phyloP scores from a whole-genome alignment of 2,888 invertebrate genomes.

The Stenodema calcarata region DNA sequence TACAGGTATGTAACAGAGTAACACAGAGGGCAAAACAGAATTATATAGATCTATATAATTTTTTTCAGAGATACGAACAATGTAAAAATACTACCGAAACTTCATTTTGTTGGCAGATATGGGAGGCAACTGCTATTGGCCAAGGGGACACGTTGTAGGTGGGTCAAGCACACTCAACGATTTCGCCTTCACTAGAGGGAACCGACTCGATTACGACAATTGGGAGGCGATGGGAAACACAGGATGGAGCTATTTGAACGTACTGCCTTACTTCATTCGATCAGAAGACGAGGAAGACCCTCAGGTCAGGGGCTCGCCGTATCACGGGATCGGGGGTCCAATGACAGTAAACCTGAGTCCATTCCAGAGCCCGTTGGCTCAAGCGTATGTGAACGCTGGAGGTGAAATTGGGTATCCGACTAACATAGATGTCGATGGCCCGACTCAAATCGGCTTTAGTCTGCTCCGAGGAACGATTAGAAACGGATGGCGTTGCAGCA shows the following conservation, averaged over 20 bases:
- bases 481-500: constrained; percentile 83
- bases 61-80: no score
- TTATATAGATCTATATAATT: no score
- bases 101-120: constrained; percentile 13
- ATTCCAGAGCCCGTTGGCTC: constrained; percentile 81
- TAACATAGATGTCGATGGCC: constrained; percentile 81
- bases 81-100: no score
- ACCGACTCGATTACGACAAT: constrained; percentile 84
- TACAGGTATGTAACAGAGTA: no score
- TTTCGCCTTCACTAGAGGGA: constrained; percentile 89
- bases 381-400: constrained; percentile 80
- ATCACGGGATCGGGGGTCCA: constrained; percentile 81
- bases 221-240: constrained; percentile 88
- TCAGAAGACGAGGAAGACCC: constrained; percentile 90
- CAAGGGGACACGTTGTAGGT: constrained; percentile 88
- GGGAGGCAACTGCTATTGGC: constrained; percentile 85
- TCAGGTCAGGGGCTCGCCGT: constrained; percentile 77
- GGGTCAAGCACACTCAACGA: constrained; percentile 89
- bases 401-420: constrained; percentile 84
- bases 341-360: constrained; percentile 85
- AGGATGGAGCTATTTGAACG: constrained; percentile 85
- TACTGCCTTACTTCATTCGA: constrained; percentile 84
- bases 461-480: constrained; percentile 81
- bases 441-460: constrained; percentile 86
- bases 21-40: no score